These are phyloP conservation scores for Pseudococcus viburni DNA, from an alignment of 2,888 invertebrate genomes.

Conservation along the genomic window DNA sequence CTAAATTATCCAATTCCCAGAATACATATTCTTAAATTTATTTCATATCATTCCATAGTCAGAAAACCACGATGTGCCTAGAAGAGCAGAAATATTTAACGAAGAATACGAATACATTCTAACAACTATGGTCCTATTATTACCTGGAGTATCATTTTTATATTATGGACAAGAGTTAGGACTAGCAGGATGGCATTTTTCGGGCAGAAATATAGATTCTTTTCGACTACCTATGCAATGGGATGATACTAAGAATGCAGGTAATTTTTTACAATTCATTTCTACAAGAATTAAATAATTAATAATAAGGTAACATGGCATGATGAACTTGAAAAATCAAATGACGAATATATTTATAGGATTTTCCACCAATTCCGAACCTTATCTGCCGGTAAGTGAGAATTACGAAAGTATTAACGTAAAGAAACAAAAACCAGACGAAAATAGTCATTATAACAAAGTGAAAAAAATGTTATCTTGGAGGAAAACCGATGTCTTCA, in stretches of 20 bases:
- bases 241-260: conserved; percentile 10
- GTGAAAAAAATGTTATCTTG: conserved; percentile 61
- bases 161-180: conserved; percentile 29
- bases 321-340: no score
- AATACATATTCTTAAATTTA: no score
- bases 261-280: neutral
- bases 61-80: neutral
- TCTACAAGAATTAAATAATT: no score
- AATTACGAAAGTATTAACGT: conserved; percentile 62
- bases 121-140: neutral
- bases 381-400: conserved; percentile 62
- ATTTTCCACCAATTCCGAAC: conserved; percentile 18
- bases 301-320: no score
- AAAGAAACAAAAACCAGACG: conserved; percentile 50
- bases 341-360: neutral
- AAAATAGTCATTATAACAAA: conserved; percentile 60
- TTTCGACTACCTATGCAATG: conserved; percentile 9
- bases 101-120: conserved; percentile 30
- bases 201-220: conserved; percentile 4
- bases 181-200: conserved; percentile 74
- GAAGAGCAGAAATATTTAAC: conserved; percentile 13
- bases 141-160: neutral
- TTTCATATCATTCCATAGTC: neutral
- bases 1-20: neutral
- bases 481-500: conserved; percentile 18